Evolutionary conservation across 1,140 invertebrate species (phyloP).

Genomic region (Bradysia coprophila): DNA sequence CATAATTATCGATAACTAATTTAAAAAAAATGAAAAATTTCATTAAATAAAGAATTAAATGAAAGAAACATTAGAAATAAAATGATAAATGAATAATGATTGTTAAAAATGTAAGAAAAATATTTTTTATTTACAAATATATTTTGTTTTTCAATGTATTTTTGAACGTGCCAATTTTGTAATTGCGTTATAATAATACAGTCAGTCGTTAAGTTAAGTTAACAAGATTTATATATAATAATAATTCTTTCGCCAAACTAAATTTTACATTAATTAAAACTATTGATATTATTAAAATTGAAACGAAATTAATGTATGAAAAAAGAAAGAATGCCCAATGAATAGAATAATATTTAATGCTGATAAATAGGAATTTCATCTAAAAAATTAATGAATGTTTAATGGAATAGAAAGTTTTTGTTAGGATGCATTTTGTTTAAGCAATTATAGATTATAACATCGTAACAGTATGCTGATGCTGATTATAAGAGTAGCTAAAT

Average conservation of each 20-base stretch:
- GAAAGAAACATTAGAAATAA: not conserved
- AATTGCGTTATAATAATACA: not conserved
- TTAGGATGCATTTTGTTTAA: no score
- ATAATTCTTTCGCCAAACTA: conserved; percentile 1
- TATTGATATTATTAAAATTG: not conserved
- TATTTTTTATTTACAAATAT: not conserved
- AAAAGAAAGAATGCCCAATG: not conserved
- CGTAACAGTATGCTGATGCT: no score
- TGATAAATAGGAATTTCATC: no score
- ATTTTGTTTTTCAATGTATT: not conserved
- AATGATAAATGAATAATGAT: not conserved
- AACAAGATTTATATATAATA: not conserved
- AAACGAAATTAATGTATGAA: conserved; percentile 1
- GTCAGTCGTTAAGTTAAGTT: not conserved
- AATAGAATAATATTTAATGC: not conserved
- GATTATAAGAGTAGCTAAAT: no score
- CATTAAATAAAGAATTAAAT: not conserved
- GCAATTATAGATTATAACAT: no score
- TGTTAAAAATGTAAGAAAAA: not conserved
- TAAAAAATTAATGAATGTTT: not conserved
- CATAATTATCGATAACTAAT: not conserved
- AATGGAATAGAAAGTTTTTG: conserved; percentile 5
- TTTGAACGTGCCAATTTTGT: not conserved
- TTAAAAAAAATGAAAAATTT: not conserved
- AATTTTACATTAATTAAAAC: not conserved